Evolutionary conservation across 2,797 vertebrate species (phyloP).

Genomic region (Amphiprion clarkii): DNA sequence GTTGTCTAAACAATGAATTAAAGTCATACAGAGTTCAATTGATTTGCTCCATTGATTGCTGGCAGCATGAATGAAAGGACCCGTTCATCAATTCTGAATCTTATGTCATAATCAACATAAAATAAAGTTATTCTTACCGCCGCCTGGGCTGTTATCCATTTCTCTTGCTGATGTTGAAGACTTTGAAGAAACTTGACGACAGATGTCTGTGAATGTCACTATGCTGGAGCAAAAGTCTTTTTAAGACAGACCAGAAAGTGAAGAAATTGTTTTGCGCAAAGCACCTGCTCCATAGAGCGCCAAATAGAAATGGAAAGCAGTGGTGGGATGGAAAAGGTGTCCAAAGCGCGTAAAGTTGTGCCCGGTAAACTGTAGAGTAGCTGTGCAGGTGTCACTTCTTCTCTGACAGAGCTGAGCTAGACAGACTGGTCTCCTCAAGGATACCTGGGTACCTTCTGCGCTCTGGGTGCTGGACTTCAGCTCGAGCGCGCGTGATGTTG

Average conservation of each 20-base stretch:
- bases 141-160: slow-evolving; percentile 86
- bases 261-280: slow-evolving; percentile 50
- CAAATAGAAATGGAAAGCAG: slow-evolving; percentile 11
- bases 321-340: slow-evolving; percentile 25
- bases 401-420: slow-evolving; percentile 36
- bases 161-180: slow-evolving; percentile 51
- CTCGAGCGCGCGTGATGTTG: slow-evolving; percentile 55
- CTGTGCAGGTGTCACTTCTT: slow-evolving; percentile 18
- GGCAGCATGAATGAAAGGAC: slow-evolving; percentile 20
- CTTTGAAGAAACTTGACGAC: slow-evolving; percentile 31
- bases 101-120: slow-evolving; percentile 20
- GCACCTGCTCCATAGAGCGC: slow-evolving; percentile 66
- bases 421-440: slow-evolving; percentile 22
- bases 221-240: slow-evolving; percentile 54
- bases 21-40: not conserved
- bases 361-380: not conserved
- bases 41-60: not conserved
- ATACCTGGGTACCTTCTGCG: slow-evolving; percentile 56
- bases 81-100: slow-evolving; percentile 1
- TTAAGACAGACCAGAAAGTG: slow-evolving; percentile 58
- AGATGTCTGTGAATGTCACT: slow-evolving; percentile 37
- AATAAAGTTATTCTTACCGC: slow-evolving; percentile 61
- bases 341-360: slow-evolving; percentile 30
- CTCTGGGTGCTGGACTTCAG: slow-evolving; percentile 40
- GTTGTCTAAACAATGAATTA: not conserved